A percentile compares a stretch with the other conserved stretches of the same genome.
These are phyloP conservation scores for Danaus chrysippus DNA, from an alignment of 2,888 invertebrate species.

Conservation along the genomic window DNA sequence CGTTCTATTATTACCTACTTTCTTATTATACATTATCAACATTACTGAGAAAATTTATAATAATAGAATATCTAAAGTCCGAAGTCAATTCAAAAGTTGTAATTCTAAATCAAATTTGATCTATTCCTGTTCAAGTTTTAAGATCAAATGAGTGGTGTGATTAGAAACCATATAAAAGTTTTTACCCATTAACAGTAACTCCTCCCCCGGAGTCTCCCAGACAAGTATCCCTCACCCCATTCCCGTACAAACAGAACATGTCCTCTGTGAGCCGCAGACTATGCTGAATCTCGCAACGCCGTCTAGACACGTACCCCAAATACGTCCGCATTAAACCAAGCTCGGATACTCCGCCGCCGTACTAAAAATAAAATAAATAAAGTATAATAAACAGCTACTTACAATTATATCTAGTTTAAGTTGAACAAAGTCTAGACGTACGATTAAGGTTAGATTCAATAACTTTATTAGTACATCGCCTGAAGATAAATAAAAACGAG, in stretches of 20 bases:
- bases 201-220: conserved; percentile 65
- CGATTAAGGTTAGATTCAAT: too few species aligned
- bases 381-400: background rate
- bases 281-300: conserved; percentile 45
- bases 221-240: conserved; percentile 53
- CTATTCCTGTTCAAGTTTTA: too few species aligned
- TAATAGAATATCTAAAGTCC: too few species aligned
- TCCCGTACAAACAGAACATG: conserved; percentile 66
- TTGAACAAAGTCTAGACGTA: too few species aligned
- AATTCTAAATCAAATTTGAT: too few species aligned
- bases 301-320: conserved; percentile 41
- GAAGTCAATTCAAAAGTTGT: too few species aligned
- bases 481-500: too few species aligned
- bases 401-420: background rate
- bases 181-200: conserved; percentile 57
- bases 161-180: background rate
- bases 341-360: conserved; percentile 49
- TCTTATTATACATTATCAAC: too few species aligned
- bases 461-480: too few species aligned
- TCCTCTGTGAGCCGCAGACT: conserved; percentile 42
- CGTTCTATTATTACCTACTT: too few species aligned
- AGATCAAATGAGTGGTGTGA: background rate
- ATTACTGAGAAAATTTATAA: too few species aligned
- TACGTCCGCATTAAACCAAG: conserved; percentile 46
- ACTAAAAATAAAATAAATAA: conserved; percentile 37